Conservation (phyloP, 2,797 vertebrate genomes). For the Muscicapa comitata region DNA sequence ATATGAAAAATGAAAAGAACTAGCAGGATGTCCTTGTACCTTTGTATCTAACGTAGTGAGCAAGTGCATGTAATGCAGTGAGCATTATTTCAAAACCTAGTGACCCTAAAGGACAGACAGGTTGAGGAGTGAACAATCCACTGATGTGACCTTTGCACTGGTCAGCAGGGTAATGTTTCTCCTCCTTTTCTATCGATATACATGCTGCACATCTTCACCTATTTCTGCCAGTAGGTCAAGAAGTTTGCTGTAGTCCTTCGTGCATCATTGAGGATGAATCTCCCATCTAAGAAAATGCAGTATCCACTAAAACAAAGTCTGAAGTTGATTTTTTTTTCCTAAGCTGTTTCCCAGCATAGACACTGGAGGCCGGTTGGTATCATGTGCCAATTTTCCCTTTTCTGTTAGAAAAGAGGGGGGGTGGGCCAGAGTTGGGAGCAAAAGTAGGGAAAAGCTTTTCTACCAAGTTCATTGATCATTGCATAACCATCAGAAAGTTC, state of each 20-base stretch:
- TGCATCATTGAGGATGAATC: not conserved
- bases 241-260: not conserved
- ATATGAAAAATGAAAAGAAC: not conserved
- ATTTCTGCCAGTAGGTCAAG: not conserved
- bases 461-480: not conserved
- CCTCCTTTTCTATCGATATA: not conserved
- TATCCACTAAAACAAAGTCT: not conserved
- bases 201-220: not conserved
- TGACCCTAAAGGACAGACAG: not conserved
- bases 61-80: not conserved
- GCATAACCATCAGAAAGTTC: not conserved
- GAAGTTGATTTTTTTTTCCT: not conserved
- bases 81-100: not conserved
- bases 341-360: not conserved
- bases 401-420: not conserved
- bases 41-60: not conserved
- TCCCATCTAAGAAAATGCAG: not conserved
- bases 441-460: not conserved
- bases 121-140: not conserved
- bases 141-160: not conserved
- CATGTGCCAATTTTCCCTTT: not conserved
- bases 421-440: fast-evolving
- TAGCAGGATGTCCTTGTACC: not conserved
- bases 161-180: not conserved
- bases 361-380: not conserved